Base-by-base conservation (phyloP, 2,888 invertebrate species). In the Pseudococcus longispinus region DNA sequence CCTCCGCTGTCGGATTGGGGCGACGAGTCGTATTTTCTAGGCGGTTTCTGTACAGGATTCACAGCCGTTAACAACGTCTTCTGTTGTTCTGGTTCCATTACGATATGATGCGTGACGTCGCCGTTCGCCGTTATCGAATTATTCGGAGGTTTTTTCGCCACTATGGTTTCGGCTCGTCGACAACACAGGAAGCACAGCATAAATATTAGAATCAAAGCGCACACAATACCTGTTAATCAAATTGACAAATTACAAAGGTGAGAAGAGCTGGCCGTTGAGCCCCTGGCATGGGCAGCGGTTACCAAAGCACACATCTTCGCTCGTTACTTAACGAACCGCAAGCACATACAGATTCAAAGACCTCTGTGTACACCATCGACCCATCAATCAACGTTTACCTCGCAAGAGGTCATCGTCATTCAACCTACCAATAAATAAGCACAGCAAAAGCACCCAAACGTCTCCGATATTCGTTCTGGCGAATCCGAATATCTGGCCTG, bases 11-110 rank as follows among this genome's bases (percentile, higher is more conserved):
- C 93, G 29, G 94, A 93, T 8, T 95, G 94, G 15, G 93, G 93
- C 29, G 95, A 95, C 87, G 93, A 93, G 88, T 96, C 95, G 89
- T 95, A 95, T 88, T 95, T 92, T 83, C 96, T 92, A 6, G 96
- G 95, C 0, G 96, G 95, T 90, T 96, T 96, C 88, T 95, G 95
- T 23, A 96, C 95, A 0, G 96, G 96, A 91, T 96, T 96, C 42
- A 96, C 95, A 85, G 96, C 95, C 2, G 95, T 95, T 88, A 96
- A 94, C 83, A 96, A 91, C 88, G 95, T 95, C 91, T 96, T 96
- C 90, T 96, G 96, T 92, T 96, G 95, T 90, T 96, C 96, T 26
- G 88, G 88, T 20, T 88, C 89, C 87, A 94, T 94, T 5, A 88
- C 84, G 15, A 88, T 87, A 26, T 88, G 88, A 37, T 88, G 93